Evolutionary conservation across 2,888 invertebrate genomes (phyloP).

Genomic region (Ernsta delagoae): DNA sequence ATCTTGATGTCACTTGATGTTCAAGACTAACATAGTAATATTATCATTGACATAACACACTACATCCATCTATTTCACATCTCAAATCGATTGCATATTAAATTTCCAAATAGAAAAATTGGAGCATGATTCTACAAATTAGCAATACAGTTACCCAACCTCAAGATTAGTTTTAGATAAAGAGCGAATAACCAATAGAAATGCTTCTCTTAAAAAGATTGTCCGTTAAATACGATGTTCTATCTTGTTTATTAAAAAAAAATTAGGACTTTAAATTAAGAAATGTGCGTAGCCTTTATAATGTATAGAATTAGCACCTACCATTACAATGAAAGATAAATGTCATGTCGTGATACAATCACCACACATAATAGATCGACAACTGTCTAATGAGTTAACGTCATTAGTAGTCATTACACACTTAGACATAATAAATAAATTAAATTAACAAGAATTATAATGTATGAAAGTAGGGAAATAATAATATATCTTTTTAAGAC

Average conservation of each 20-base stretch:
- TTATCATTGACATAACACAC: constrained; percentile 11
- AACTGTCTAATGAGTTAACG: too few relatives aligned
- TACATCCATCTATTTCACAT: background rate
- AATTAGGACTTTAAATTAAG: constrained; percentile 3
- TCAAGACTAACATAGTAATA: background rate
- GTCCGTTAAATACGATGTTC: constrained; percentile 5
- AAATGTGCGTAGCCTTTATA: background rate
- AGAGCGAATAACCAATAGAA: constrained; percentile 19
- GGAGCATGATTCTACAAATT: constrained; percentile 26
- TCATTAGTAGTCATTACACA: too few relatives aligned
- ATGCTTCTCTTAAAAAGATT: background rate
- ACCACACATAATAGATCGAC: too few relatives aligned
- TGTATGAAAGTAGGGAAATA: too few relatives aligned
- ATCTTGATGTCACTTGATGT: background rate
- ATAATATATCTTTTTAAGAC: too few relatives aligned
- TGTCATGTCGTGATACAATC: too few relatives aligned
- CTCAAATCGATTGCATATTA: constrained; percentile 30
- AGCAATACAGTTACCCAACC: constrained; percentile 21
- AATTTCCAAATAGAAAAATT: constrained; percentile 35
- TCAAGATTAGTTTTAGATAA: constrained; percentile 13
- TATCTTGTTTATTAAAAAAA: background rate
- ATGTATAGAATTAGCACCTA: background rate
- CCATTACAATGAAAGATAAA: too few relatives aligned
- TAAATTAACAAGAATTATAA: too few relatives aligned
- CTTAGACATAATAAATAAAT: too few relatives aligned